phyloP scores from a whole-genome alignment of 2,888 invertebrate species.

The Pammene fasciana region DNA sequence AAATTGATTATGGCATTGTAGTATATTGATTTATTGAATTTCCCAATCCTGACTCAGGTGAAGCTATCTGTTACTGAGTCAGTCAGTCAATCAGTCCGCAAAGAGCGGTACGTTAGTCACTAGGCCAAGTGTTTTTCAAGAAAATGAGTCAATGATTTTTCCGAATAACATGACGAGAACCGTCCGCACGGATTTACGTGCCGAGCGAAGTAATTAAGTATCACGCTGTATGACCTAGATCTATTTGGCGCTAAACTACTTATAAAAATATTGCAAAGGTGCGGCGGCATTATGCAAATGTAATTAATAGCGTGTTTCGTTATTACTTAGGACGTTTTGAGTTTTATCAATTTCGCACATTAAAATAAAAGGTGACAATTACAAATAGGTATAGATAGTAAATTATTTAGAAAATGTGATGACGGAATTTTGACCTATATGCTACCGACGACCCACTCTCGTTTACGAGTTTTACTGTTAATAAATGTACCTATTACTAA shows the following conservation, averaged over 20 bases:
- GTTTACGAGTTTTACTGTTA: neutral
- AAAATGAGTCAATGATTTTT: constrained; percentile 38
- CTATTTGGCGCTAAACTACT: constrained; percentile 11
- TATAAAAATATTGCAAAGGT: constrained; percentile 27
- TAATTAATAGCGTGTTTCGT: constrained; percentile 5
- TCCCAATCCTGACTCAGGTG: constrained; percentile 13
- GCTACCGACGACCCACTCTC: too few species aligned
- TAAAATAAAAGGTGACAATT: neutral
- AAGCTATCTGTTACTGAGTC: constrained; percentile 20
- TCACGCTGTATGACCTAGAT: constrained; percentile 22
- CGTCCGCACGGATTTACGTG: constrained; percentile 12
- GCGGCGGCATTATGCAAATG: constrained; percentile 4
- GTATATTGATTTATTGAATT: neutral
- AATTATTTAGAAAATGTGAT: too few species aligned
- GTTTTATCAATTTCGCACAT: constrained; percentile 3
- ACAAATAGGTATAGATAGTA: neutral
- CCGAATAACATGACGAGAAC: constrained; percentile 27
- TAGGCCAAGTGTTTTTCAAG: constrained; percentile 20
- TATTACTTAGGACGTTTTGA: constrained; percentile 1
- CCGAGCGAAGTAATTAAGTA: constrained; percentile 14
- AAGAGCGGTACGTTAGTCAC: constrained; percentile 25
- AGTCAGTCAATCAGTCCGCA: constrained; percentile 10
- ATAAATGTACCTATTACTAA: neutral
- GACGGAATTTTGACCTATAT: neutral
- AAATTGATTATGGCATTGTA: neutral